Base-by-base conservation (phyloP, 2,113 vertebrate genomes). In the Nothobranchius kuhntae region DNA sequence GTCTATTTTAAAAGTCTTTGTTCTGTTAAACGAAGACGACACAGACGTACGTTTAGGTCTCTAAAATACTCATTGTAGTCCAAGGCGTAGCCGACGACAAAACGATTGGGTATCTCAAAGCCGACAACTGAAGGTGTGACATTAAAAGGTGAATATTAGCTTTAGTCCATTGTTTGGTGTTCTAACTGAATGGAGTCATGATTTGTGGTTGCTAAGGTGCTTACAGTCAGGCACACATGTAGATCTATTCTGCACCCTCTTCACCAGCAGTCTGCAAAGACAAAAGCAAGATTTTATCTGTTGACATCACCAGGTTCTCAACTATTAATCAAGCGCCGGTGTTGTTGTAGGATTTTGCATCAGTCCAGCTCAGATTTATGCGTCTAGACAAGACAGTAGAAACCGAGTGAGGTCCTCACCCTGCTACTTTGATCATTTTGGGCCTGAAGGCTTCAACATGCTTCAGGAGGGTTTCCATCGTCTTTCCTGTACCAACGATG, bases 21-120 rank as follows among this genome's bases (percentile, higher is more conserved):
- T 21, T 60, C 44, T 68, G 26, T 21, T 6, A 60, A 53, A 55
- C 26, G 10, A 51, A 46, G 7, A 9, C 36, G 2, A 2, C 15
- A n/a, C 48, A 2, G 48, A 93, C 95, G 96, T 95, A 98, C 95
- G 0, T 95, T 95, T 47, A 98, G 92, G 87, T 97, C 95, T 93
- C 95, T 91, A 86, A 98, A 98, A 88, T 96, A 93, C 85, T 99
- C 95, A 1, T 98, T 97, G 93, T 98, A 98, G 93, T 97, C 96
- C 88, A 98, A 92, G 64, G 96, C 95, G 79, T 98, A 98, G 61
- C 96, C 95, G 45, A 98, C 95, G 80, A 98, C 96, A 89, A 97
- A 98, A 63, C 92, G 91, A 87, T 98, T 80, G 63, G 96, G 94
- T 86, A 97, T 98, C 92, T 98, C 95, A 93, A 99, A 99, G 83